Evolutionary conservation across 2,797 vertebrate genomes (phyloP).

Genomic region (Ataeniobius toweri): DNA sequence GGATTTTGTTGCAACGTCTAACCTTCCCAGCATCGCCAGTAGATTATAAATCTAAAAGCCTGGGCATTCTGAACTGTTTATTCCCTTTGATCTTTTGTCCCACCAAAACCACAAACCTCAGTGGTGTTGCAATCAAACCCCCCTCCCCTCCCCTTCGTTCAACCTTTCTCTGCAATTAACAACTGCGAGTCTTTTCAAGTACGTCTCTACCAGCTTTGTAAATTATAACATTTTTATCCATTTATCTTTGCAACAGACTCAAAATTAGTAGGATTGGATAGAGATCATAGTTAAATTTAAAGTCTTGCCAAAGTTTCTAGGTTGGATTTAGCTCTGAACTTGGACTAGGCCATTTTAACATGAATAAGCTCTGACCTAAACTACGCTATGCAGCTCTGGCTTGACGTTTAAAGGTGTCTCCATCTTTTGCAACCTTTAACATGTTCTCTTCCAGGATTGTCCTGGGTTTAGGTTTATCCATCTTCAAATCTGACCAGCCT

Average conservation of each 20-base stretch:
- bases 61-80: background rate
- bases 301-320: background rate
- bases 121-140: background rate
- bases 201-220: background rate
- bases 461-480: background rate
- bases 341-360: background rate
- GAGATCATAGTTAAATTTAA: background rate
- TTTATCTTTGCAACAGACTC: background rate
- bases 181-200: too few relatives aligned
- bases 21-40: background rate
- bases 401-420: background rate
- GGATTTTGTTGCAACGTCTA: background rate
- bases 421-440: background rate
- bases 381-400: background rate
- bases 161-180: background rate
- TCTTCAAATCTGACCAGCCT: background rate
- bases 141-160: background rate
- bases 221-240: background rate
- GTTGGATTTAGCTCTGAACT: background rate
- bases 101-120: background rate
- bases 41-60: background rate
- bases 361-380: background rate
- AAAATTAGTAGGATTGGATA: background rate
- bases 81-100: background rate
- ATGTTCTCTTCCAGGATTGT: background rate